Evolutionary conservation across 2,888 invertebrate genomes (phyloP).

Genomic region (Charanyca ferruginea): DNA sequence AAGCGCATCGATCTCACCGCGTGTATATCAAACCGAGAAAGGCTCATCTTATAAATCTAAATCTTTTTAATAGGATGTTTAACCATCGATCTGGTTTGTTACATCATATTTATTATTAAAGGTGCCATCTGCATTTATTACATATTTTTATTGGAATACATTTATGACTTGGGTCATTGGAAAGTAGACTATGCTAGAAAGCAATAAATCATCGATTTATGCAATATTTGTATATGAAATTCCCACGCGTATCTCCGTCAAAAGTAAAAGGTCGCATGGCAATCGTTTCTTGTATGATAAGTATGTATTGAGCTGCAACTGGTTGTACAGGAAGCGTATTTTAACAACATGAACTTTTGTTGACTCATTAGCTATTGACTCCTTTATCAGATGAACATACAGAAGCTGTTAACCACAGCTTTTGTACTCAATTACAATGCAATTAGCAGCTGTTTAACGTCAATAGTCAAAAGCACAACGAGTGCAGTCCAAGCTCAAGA

Average conservation of each 20-base stretch:
- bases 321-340: background rate
- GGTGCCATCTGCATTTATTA: constrained; percentile 19
- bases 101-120: constrained; percentile 24
- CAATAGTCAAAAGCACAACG: background rate
- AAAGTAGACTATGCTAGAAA: constrained; percentile 16
- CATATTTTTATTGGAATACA: constrained; percentile 39
- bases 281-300: background rate
- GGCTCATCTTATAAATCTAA: constrained; percentile 47
- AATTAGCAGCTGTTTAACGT: background rate
- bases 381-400: background rate
- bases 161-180: constrained; percentile 24
- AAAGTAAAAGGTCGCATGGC: background rate
- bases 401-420: no score
- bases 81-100: constrained; percentile 46
- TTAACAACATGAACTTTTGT: background rate
- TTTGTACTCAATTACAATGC: background rate
- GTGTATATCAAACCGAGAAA: constrained; percentile 34
- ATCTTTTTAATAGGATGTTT: constrained; percentile 30
- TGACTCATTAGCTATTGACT: background rate
- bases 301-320: constrained; percentile 6
- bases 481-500: background rate
- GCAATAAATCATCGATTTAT: constrained; percentile 22
- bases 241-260: constrained; percentile 5
- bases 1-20: constrained; percentile 67
- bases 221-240: constrained; percentile 16